Evolutionary conservation across 2,113 vertebrate species (phyloP).

Genomic region (Platysternon megacephalum): DNA sequence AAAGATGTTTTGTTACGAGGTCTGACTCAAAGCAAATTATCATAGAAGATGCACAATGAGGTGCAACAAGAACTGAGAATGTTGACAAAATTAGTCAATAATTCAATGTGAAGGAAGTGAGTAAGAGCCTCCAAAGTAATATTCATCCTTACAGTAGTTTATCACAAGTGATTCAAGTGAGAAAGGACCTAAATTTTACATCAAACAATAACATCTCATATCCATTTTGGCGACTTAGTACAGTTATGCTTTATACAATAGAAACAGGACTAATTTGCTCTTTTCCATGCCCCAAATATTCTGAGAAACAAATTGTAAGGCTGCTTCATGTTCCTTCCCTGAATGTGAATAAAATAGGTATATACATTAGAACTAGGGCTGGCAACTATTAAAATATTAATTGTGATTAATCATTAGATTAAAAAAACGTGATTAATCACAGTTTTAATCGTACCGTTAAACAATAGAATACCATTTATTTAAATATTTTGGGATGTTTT

Average conservation of each 20-base stretch:
- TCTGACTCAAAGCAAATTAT: not conserved
- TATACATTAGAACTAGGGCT: no score
- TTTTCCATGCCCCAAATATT: not conserved
- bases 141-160: not conserved
- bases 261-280: not conserved
- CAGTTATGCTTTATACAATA: not conserved
- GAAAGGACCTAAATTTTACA: not conserved
- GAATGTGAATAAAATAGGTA: not conserved
- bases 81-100: not conserved
- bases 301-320: not conserved
- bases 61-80: not conserved
- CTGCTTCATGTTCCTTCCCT: not conserved
- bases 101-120: not conserved
- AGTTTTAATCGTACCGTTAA: no score
- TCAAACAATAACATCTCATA: not conserved
- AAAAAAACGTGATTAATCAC: no score
- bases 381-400: no score
- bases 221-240: not conserved
- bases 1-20: not conserved
- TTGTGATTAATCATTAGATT: no score
- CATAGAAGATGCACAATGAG: fast-evolving
- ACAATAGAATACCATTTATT: no score
- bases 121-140: not conserved
- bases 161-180: not conserved
- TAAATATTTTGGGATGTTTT: no score